Percentiles rank a stretch among this genome's conserved stretches.
Evolutionary conservation across 2,113 vertebrate species (phyloP).

Genomic region (Cettia cetti): DNA sequence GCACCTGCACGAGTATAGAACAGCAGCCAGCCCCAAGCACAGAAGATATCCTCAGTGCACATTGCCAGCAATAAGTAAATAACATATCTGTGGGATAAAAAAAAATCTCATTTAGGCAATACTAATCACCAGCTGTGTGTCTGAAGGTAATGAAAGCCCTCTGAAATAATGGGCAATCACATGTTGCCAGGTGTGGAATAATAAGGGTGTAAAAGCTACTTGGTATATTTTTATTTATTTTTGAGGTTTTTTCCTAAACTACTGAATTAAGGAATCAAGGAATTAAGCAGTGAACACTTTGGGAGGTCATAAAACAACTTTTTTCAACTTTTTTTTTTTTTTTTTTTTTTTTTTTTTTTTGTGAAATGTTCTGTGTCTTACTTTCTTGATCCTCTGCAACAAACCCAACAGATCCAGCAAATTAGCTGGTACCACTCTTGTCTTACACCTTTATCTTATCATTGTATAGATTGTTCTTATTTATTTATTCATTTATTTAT

Average conservation of each 20-base stretch:
- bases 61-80: not conserved
- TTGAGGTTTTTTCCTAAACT: no score
- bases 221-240: not conserved
- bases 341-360: not conserved
- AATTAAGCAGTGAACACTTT: not conserved
- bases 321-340: not conserved
- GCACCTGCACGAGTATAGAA: not conserved
- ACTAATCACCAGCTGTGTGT: not conserved
- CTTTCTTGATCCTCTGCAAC: rapidly evolving
- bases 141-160: not conserved
- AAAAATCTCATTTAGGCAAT: not conserved
- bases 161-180: not conserved
- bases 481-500: not conserved
- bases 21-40: not conserved
- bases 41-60: not conserved
- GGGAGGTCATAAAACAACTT: not conserved
- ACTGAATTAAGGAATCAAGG: not conserved
- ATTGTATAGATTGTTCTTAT: not conserved
- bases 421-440: not conserved
- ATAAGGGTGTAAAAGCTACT: not conserved
- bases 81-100: not conserved
- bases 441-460: not conserved
- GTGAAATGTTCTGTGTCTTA: rapidly evolving
- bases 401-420: rapidly evolving
- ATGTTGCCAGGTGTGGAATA: not conserved